Percentiles rank a stretch among this genome's conserved stretches.
These are phyloP conservation scores for Rhyacophila evoluta DNA, from an alignment of 2,888 invertebrate genomes.

Conservation along the genomic window DNA sequence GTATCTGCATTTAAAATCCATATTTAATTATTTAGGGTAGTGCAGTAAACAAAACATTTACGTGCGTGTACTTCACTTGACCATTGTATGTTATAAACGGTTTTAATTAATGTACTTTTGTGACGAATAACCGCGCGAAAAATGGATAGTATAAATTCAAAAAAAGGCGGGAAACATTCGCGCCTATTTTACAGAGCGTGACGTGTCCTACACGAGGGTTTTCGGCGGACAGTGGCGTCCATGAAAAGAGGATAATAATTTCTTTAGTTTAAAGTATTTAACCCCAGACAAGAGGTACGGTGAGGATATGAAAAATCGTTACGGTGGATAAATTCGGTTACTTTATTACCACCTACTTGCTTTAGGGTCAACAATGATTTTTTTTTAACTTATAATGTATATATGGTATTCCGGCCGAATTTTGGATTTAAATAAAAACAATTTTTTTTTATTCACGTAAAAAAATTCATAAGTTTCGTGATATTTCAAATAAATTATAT, in stretches of 20 bases:
- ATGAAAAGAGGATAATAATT: not conserved
- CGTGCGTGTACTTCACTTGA: not conserved
- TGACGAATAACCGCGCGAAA: not conserved
- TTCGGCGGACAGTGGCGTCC: not conserved
- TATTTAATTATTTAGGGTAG: not conserved
- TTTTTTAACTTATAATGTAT: too few relatives aligned
- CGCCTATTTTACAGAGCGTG: constrained; percentile 22
- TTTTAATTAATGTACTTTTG: not conserved
- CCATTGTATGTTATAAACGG: not conserved
- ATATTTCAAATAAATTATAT: too few relatives aligned
- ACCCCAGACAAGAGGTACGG: not conserved
- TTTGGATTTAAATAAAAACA: too few relatives aligned
- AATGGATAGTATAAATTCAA: not conserved
- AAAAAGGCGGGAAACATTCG: not conserved
- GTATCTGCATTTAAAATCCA: not conserved
- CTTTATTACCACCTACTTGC: too few relatives aligned
- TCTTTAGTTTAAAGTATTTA: not conserved
- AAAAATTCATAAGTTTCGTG: too few relatives aligned
- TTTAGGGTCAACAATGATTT: too few relatives aligned
- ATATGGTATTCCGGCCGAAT: too few relatives aligned
- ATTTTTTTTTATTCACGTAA: too few relatives aligned
- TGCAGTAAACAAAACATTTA: not conserved
- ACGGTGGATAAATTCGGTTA: too few relatives aligned
- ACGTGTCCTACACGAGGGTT: not conserved
- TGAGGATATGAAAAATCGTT: not conserved